phyloP scores from a whole-genome alignment of 2,888 invertebrate species.

The Monoplex corrugatus region DNA sequence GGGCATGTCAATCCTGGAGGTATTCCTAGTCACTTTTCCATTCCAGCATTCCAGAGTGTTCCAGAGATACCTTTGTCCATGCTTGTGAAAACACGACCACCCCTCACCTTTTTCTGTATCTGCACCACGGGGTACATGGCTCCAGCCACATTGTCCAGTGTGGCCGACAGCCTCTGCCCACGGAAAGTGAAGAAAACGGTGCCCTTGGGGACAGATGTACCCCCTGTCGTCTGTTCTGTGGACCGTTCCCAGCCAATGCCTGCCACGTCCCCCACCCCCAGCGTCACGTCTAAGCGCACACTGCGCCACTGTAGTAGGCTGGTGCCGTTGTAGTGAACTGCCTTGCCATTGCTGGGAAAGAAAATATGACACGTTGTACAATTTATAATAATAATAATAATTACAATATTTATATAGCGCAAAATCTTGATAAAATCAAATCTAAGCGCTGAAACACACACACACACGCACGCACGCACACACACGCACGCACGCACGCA shows the following conservation, averaged over 20 bases:
- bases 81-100: too few species aligned
- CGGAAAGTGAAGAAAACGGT: constrained; percentile 81
- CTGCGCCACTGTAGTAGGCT: constrained; percentile 81
- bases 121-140: constrained; percentile 81
- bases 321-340: constrained; percentile 81
- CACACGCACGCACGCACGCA: too few species aligned
- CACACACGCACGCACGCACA: too few species aligned
- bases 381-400: neutral
- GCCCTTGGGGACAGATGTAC: constrained; percentile 64
- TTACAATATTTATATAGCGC: too few species aligned
- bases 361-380: neutral
- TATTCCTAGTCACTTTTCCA: too few species aligned
- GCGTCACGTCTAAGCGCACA: constrained; percentile 77
- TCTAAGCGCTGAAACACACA: too few species aligned
- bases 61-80: too few species aligned
- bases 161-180: constrained; percentile 75
- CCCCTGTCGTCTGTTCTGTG: constrained; percentile 61
- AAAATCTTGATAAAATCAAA: too few species aligned
- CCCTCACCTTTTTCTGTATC: constrained; percentile 80
- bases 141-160: constrained; percentile 80
- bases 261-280: constrained; percentile 79
- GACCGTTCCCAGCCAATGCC: constrained; percentile 81
- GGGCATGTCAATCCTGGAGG: too few species aligned
- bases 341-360: constrained; percentile 79
- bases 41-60: too few species aligned